phyloP scores from a whole-genome alignment of 2,113 vertebrate genomes.

The Platanista minor region DNA sequence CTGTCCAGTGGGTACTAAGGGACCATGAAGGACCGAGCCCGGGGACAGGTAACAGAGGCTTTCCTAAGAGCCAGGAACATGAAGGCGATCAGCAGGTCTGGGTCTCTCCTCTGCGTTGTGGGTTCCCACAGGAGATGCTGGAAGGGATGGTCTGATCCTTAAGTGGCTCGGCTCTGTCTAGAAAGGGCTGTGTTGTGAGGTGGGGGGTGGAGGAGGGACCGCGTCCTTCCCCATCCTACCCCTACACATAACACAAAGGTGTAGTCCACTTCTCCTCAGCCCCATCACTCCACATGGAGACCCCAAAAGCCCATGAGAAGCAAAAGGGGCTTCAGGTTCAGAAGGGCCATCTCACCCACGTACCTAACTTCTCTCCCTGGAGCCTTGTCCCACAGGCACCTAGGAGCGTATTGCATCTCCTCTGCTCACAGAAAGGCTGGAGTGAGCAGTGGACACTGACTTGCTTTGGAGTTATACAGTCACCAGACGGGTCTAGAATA shows the following conservation, averaged over 20 bases:
- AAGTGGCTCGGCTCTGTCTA: not conserved
- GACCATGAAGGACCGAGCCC: not conserved
- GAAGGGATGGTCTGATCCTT: not conserved
- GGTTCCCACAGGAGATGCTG: not conserved
- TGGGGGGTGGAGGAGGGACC: not conserved
- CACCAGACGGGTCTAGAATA: not conserved
- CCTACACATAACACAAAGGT: not conserved
- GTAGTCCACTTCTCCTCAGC: not conserved
- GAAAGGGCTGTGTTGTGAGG: not conserved
- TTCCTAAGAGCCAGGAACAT: not conserved
- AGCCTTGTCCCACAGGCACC: not conserved
- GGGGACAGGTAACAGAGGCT: not conserved
- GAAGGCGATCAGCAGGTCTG: not conserved
- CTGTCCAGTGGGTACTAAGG: not conserved
- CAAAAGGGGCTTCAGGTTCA: not conserved
- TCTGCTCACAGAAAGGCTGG: not conserved
- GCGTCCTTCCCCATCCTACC: not conserved
- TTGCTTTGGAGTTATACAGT: not conserved
- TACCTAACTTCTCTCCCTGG: not conserved
- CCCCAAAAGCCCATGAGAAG: not conserved
- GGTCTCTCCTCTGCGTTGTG: not conserved
- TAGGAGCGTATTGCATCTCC: not conserved
- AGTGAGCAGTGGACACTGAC: not conserved
- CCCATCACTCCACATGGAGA: not conserved
- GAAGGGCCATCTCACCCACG: not conserved